Conservation (phyloP, 2,888 invertebrate genomes). For the Phyllotreta striolata region DNA sequence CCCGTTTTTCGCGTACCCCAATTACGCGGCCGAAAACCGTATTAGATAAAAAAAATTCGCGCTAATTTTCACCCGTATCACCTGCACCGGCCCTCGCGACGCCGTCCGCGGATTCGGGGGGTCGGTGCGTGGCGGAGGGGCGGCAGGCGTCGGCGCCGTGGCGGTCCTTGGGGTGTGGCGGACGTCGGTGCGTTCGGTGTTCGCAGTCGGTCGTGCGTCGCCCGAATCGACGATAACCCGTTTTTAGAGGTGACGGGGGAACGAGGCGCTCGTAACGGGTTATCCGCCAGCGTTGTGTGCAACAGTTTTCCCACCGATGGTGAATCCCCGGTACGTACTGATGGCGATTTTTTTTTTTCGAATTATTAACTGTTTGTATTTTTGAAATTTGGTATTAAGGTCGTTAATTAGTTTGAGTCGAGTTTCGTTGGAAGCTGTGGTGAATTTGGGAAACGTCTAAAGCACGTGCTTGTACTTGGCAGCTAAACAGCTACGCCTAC, state of each 20-base stretch:
- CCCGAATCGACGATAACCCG: conserved; percentile 30
- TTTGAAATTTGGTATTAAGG: background rate
- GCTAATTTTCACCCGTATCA: conserved; percentile 42
- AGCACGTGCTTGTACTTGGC: no score
- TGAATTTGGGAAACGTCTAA: no score
- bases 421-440: no score
- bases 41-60: conserved; percentile 37
- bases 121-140: conserved; percentile 42
- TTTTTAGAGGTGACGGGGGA: conserved; percentile 27
- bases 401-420: background rate
- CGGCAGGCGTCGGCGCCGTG: conserved; percentile 58
- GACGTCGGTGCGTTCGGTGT: conserved; percentile 54
- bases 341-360: background rate
- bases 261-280: conserved; percentile 23
- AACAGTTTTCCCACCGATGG: conserved; percentile 25
- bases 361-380: background rate
- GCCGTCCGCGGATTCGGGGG: conserved; percentile 44
- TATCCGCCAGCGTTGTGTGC: conserved; percentile 25
- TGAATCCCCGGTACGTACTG: conserved; percentile 20
- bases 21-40: conserved; percentile 32
- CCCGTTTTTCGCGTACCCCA: conserved; percentile 22
- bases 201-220: conserved; percentile 59
- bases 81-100: conserved; percentile 46
- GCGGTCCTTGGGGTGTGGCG: conserved; percentile 59
- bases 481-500: no score